Percentiles rank a stretch among this genome's conserved stretches.
phyloP scores from a whole-genome alignment of 2,888 invertebrate species.

The Bedellia somnulentella region DNA sequence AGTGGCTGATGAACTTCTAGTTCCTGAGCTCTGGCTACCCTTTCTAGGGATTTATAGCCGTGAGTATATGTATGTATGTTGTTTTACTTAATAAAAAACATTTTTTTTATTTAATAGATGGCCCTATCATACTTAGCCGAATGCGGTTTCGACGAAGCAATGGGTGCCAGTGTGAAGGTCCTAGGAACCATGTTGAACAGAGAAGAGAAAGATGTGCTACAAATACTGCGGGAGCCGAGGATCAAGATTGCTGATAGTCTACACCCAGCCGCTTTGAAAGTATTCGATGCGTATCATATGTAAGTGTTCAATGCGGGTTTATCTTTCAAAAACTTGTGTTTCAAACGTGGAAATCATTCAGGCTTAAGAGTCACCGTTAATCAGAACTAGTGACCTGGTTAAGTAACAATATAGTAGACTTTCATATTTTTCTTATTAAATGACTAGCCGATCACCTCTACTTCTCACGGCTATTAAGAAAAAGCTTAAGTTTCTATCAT shows the following conservation, averaged over 20 bases:
- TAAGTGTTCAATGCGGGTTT: no score
- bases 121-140: slow-evolving; percentile 42
- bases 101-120: slow-evolving; percentile 16
- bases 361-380: no score
- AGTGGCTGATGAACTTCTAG: no score
- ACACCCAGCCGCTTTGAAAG: slow-evolving; percentile 30
- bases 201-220: slow-evolving; percentile 24
- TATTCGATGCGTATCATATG: slow-evolving; percentile 36
- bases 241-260: slow-evolving; percentile 16
- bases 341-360: no score
- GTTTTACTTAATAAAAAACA: slow-evolving; percentile 1
- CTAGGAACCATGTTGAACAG: slow-evolving; percentile 37
- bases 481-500: no score
- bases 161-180: slow-evolving; percentile 24
- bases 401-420: no score
- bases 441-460: no score
- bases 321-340: no score
- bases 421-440: no score
- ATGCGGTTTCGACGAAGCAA: slow-evolving; percentile 41
- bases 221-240: slow-evolving; percentile 21
- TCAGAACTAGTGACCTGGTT: no score
- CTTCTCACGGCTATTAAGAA: no score
- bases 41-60: background rate
- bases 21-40: no score
- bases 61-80: background rate